Evolutionary conservation across 1,140 invertebrate species (phyloP).

Genomic region (Drosophila sechellia): DNA sequence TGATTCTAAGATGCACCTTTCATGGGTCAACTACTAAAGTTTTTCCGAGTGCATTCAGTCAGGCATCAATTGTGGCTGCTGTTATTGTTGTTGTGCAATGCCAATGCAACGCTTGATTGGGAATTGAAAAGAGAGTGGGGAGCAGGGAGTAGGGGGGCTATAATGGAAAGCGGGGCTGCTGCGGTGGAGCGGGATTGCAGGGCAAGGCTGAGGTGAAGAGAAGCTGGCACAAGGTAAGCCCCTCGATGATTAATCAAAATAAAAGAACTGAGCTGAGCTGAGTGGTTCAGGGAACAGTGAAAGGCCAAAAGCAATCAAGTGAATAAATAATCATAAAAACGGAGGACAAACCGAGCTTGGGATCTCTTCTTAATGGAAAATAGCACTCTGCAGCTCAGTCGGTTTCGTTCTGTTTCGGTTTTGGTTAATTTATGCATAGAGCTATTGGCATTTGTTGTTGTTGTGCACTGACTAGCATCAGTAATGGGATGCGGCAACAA

Average conservation of each 20-base stretch:
- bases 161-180: conserved; percentile 1
- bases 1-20: no score
- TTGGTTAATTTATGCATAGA: conserved; percentile 71
- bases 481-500: conserved; percentile 25
- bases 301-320: conserved; percentile 40
- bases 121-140: conserved; percentile 13
- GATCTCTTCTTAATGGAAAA: conserved; percentile 33
- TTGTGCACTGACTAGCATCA: conserved; percentile 58
- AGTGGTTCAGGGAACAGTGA: conserved; percentile 23
- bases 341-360: conserved; percentile 22
- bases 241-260: conserved; percentile 72
- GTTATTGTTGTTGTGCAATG: conserved; percentile 42
- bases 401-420: conserved; percentile 16
- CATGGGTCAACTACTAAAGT: neutral
- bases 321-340: conserved; percentile 57
- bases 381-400: conserved; percentile 20
- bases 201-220: conserved; percentile 29
- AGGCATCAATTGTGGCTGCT: conserved; percentile 39
- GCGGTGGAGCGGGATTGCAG: neutral
- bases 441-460: conserved; percentile 25
- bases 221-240: conserved; percentile 42
- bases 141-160: neutral
- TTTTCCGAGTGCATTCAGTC: conserved; percentile 5
- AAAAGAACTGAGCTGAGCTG: conserved; percentile 32
- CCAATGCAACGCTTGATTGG: conserved; percentile 71